phyloP scores from a whole-genome alignment of 2,888 invertebrate genomes.

The Drosophila longiperda region DNA sequence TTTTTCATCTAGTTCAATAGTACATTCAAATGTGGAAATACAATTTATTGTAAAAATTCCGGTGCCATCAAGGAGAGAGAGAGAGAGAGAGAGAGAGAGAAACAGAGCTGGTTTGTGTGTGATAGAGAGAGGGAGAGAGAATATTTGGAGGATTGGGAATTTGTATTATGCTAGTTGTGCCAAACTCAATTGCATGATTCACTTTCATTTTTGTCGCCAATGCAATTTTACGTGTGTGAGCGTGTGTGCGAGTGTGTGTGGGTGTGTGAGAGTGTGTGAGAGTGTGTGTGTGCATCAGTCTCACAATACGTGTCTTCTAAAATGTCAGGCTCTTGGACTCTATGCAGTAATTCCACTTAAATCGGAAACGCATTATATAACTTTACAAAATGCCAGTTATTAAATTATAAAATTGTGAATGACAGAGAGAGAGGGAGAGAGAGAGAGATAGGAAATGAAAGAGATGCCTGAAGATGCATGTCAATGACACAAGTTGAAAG shows the following conservation, averaged over 20 bases:
- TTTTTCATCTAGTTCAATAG: neutral
- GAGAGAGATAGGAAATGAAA: neutral
- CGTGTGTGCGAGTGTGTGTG: neutral
- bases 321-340: slow-evolving; percentile 28
- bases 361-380: slow-evolving; percentile 65
- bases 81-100: neutral
- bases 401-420: too few relatives aligned
- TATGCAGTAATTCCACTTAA: slow-evolving; percentile 52
- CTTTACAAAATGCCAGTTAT: slow-evolving; percentile 35
- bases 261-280: slow-evolving; percentile 1
- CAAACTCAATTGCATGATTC: slow-evolving; percentile 18
- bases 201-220: slow-evolving; percentile 51
- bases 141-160: neutral
- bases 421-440: neutral
- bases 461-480: slow-evolving; percentile 1
- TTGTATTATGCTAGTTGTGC: slow-evolving; percentile 11
- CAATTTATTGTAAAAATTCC: neutral
- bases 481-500: slow-evolving; percentile 5
- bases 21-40: neutral
- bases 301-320: slow-evolving; percentile 32
- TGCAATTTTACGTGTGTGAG: slow-evolving; percentile 16
- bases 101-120: too few relatives aligned
- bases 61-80: neutral
- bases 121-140: neutral
- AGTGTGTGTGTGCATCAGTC: neutral